Conservation (phyloP, 2,797 vertebrate species). For the Danio jaintianensis region DNA sequence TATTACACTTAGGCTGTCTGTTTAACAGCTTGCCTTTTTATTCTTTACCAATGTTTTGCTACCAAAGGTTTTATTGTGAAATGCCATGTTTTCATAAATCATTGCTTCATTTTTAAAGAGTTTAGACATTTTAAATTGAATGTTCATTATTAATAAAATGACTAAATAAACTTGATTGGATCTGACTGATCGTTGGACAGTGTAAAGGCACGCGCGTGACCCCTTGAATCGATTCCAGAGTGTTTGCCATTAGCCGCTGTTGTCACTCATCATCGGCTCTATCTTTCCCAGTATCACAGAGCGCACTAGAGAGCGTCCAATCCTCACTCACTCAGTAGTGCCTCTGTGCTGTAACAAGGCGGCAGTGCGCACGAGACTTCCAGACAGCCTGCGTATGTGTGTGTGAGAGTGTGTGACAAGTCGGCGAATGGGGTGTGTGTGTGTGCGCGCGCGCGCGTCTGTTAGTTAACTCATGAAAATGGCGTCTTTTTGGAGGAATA, state of each 20-base stretch:
- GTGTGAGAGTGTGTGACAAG: constrained; percentile 32
- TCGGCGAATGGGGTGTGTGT: constrained; percentile 31
- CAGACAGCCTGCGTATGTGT: constrained; percentile 55
- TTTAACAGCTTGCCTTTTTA: not conserved
- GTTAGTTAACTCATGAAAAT: constrained; percentile 76
- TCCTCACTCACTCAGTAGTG: constrained; percentile 11
- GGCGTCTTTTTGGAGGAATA: constrained; percentile 77
- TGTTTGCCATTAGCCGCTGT: not conserved
- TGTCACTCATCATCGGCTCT: not conserved
- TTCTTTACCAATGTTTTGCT: not conserved
- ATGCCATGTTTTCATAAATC: constrained; percentile 6
- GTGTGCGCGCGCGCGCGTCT: constrained; percentile 57
- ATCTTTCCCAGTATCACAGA: not conserved
- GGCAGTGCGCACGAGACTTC: constrained; percentile 52
- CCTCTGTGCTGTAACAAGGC: constrained; percentile 45
- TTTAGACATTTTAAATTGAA: not conserved
- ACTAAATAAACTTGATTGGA: not conserved
- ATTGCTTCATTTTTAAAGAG: not conserved
- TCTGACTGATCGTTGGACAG: not conserved
- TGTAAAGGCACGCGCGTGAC: not conserved
- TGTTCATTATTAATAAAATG: constrained; percentile 27
- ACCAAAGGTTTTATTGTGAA: not conserved
- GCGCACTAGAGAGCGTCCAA: not conserved
- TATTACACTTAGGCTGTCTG: not conserved
- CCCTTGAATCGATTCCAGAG: not conserved